These are phyloP conservation scores for Tuberolachnus salignus DNA, from an alignment of 2,888 invertebrate genomes.

Conservation along the genomic window DNA sequence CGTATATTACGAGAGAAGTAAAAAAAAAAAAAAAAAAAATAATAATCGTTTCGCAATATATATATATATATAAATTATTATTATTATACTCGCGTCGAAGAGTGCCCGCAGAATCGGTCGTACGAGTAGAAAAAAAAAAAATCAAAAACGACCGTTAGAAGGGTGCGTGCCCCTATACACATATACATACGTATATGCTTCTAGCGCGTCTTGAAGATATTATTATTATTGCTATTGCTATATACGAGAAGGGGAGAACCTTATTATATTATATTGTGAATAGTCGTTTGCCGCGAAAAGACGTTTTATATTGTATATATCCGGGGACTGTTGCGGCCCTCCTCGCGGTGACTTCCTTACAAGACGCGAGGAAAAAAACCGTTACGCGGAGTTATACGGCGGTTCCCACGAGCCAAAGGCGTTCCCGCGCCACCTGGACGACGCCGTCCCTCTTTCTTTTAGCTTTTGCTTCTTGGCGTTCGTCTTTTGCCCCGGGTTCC, in stretches of 20 bases:
- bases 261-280: slow-evolving; percentile 23
- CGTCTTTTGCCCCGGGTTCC: slow-evolving; percentile 47
- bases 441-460: slow-evolving; percentile 32
- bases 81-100: slow-evolving; percentile 16
- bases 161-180: slow-evolving; percentile 47
- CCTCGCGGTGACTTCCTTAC: slow-evolving; percentile 50
- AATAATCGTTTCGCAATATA: slow-evolving; percentile 42
- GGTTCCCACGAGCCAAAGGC: slow-evolving; percentile 53
- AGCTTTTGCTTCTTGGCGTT: slow-evolving; percentile 55
- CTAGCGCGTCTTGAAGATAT: slow-evolving; percentile 48
- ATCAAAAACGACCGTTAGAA: slow-evolving; percentile 54
- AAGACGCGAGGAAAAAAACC: slow-evolving; percentile 55
- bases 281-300: too few relatives aligned
- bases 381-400: slow-evolving; percentile 1
- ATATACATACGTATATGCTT: neutral
- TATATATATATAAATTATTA: too few relatives aligned
- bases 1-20: neutral
- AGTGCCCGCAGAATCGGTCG: slow-evolving; percentile 52
- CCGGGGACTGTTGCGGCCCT: slow-evolving; percentile 40
- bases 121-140: slow-evolving; percentile 21
- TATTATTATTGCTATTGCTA: slow-evolving; percentile 20
- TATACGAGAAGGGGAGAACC: slow-evolving; percentile 8
- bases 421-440: slow-evolving; percentile 33
- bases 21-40: slow-evolving; percentile 29
- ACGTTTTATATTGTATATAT: slow-evolving; percentile 31